Conservation (phyloP, 1,140 invertebrate genomes). For the Drosophila ercepeae region DNA sequence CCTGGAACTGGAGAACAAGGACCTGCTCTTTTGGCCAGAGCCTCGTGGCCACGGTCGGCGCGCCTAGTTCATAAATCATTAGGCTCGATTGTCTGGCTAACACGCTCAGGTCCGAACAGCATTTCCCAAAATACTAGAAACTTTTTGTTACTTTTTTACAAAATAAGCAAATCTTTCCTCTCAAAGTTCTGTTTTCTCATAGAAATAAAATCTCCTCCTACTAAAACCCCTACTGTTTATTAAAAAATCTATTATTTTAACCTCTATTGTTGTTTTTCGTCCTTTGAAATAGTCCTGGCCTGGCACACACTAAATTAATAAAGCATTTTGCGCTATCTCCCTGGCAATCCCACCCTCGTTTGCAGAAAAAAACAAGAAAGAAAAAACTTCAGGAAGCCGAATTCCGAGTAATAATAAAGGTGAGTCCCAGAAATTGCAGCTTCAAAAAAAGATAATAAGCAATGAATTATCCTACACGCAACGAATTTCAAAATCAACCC, state of each 20-base stretch:
- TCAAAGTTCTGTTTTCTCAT: neutral
- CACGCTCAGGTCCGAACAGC: constrained; percentile 52
- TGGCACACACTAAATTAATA: constrained; percentile 80
- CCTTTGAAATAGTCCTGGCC: constrained; percentile 30
- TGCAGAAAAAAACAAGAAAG: constrained; percentile 14
- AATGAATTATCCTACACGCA: constrained; percentile 82
- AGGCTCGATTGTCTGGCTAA: constrained; percentile 78
- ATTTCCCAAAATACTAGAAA: neutral
- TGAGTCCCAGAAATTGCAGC: constrained; percentile 67
- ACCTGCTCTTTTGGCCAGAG: constrained; percentile 6
- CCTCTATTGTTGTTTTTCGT: neutral
- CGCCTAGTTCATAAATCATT: constrained; percentile 77
- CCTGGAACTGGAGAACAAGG: constrained; percentile 3
- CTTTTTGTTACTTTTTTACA: neutral
- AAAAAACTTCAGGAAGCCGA: constrained; percentile 6
- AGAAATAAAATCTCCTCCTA: too few species aligned
- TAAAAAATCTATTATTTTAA: neutral
- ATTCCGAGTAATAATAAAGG: constrained; percentile 44
- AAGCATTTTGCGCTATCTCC: constrained; percentile 75
- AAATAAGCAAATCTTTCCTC: neutral
- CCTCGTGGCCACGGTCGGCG: constrained; percentile 63
- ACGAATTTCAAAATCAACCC: constrained; percentile 77
- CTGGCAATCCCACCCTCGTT: neutral
- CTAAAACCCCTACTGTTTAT: too few species aligned
- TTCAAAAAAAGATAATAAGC: constrained; percentile 78